Evolutionary conservation across 2,797 vertebrate genomes (phyloP).

Genomic region (Thamnophis elegans): DNA sequence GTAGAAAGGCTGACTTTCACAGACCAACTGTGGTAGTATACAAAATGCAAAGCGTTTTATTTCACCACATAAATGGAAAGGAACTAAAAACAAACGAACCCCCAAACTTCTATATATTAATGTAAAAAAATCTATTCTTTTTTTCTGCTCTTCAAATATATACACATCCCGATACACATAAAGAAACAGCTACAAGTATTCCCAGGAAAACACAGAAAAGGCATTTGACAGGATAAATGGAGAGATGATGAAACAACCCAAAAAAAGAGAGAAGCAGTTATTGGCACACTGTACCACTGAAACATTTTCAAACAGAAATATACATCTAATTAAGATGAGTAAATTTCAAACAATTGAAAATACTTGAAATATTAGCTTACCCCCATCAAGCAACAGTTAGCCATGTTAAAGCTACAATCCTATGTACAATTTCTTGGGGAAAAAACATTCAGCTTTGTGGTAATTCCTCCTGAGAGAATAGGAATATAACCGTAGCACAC

Average conservation of each 20-base stretch:
- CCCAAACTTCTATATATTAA: constrained; percentile 81
- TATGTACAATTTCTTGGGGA: not conserved
- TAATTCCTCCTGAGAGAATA: not conserved
- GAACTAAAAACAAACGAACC: constrained; percentile 20
- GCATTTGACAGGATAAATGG: not conserved
- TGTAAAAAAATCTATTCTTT: constrained; percentile 80
- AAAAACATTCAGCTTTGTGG: not conserved
- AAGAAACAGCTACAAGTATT: constrained; percentile 60
- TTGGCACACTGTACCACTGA: not conserved
- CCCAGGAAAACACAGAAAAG: not conserved
- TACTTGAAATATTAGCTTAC: not conserved
- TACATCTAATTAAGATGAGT: constrained; percentile 15
- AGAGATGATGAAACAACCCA: not conserved
- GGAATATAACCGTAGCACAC: not conserved
- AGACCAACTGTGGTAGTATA: not conserved
- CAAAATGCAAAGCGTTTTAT: constrained; percentile 42
- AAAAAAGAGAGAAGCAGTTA: not conserved
- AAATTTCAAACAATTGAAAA: not conserved
- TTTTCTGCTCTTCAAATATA: constrained; percentile 75
- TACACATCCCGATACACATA: constrained; percentile 80
- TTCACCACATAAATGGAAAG: constrained; percentile 41
- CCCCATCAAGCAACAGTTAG: not conserved
- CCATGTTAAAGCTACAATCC: not conserved
- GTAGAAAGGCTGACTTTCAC: not conserved
- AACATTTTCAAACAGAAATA: constrained; percentile 9